Evolutionary conservation across 2,797 vertebrate genomes (phyloP).

Genomic region (Myotis vivesi): DNA sequence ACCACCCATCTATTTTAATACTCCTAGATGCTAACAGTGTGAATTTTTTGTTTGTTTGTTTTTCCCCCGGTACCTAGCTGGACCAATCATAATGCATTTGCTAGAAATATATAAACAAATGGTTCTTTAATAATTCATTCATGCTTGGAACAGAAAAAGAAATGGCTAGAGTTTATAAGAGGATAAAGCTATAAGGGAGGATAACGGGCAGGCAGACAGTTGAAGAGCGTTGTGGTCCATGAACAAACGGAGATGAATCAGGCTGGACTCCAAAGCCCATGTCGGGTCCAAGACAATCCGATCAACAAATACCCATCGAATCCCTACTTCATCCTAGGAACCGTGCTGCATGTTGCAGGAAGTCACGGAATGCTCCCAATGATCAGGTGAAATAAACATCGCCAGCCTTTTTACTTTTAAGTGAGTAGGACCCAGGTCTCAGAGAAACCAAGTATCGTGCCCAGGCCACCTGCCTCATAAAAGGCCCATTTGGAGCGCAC

Average conservation of each 20-base stretch:
- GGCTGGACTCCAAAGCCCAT: not conserved
- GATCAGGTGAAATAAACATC: not conserved
- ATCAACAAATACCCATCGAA: not conserved
- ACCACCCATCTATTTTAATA: not conserved
- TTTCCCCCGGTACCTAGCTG: not conserved
- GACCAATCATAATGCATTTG: not conserved
- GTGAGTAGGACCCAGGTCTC: not conserved
- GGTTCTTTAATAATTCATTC: conserved; percentile 42
- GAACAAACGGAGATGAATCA: not conserved
- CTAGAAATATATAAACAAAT: conserved; percentile 40
- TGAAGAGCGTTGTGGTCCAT: not conserved
- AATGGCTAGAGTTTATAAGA: not conserved
- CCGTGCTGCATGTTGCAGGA: not conserved
- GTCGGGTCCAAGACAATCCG: not conserved
- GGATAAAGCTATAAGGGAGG: not conserved
- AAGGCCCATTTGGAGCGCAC: not conserved
- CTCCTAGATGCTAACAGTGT: not conserved
- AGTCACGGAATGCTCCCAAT: not conserved
- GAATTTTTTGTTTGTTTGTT: not conserved
- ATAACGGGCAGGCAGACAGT: not conserved
- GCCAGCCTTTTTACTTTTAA: not conserved
- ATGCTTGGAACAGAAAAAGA: not conserved
- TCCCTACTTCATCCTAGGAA: not conserved
- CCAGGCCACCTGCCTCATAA: not conserved
- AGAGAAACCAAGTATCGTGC: not conserved